Conservation (phyloP, 2,888 invertebrate genomes). For the Mimas tiliae region DNA sequence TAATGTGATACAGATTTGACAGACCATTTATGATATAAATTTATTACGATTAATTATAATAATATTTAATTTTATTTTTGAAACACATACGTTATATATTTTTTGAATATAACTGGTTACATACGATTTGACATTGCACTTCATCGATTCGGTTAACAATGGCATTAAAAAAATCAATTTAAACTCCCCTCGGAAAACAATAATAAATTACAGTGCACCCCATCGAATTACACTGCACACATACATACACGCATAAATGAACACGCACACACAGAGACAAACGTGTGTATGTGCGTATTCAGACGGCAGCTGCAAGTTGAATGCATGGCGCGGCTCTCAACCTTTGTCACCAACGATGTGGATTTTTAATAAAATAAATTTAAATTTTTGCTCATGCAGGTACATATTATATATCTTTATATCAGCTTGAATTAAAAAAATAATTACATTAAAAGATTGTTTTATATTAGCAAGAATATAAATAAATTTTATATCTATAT, state of each 20-base stretch:
- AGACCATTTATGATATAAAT: too few species aligned
- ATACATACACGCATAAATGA: constrained; percentile 16
- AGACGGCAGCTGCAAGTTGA: constrained; percentile 81
- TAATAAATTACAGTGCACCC: constrained; percentile 44
- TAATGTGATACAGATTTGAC: too few species aligned
- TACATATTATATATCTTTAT: too few species aligned
- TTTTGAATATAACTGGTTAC: background rate
- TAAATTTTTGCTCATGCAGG: too few species aligned
- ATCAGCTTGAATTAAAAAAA: background rate
- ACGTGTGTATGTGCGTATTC: constrained; percentile 48
- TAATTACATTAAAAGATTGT: too few species aligned
- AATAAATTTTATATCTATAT: too few species aligned
- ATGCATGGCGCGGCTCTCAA: constrained; percentile 70
- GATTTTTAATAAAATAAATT: too few species aligned
- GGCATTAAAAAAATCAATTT: constrained; percentile 43
- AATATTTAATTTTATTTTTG: too few species aligned
- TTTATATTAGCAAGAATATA: too few species aligned
- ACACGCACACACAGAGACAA: constrained; percentile 37
- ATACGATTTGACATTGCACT: constrained; percentile 13
- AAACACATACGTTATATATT: background rate
- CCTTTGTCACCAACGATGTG: constrained; percentile 49
- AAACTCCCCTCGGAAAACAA: constrained; percentile 45
- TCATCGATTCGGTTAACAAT: constrained; percentile 8
- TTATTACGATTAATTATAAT: too few species aligned
- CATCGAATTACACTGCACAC: constrained; percentile 40